Percentiles rank a stretch among this genome's conserved stretches.
These are phyloP conservation scores for Pycnonotus jocosus DNA, from an alignment of 2,113 vertebrate genomes.

Conservation along the genomic window DNA sequence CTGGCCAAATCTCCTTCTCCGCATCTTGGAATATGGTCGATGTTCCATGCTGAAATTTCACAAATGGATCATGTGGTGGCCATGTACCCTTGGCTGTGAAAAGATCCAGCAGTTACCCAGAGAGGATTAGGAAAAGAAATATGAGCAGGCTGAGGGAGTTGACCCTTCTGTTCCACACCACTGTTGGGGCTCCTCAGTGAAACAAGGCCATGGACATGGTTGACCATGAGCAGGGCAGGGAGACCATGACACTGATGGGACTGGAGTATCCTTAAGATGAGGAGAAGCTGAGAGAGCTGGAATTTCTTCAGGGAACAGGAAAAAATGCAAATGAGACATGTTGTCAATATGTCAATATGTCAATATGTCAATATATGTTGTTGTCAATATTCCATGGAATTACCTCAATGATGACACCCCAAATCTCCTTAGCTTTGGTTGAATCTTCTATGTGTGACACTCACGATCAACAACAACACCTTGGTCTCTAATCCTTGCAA, in stretches of 20 bases:
- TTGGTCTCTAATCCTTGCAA: not conserved
- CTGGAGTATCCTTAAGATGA: not conserved
- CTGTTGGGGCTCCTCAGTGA: too few relatives aligned
- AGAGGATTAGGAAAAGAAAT: not conserved
- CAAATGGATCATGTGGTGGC: rapidly evolving
- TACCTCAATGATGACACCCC: not conserved
- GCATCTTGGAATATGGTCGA: rapidly evolving
- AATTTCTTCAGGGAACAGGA: not conserved
- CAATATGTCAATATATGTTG: too few relatives aligned
- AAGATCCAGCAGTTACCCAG: not conserved
- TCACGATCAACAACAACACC: not conserved
- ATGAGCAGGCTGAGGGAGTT: not conserved
- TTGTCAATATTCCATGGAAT: not conserved
- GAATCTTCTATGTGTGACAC: not conserved
- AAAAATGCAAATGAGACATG: not conserved
- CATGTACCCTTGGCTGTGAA: too few relatives aligned
- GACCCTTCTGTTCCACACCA: not conserved
- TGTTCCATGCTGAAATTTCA: not conserved
- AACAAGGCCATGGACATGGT: not conserved
- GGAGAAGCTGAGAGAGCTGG: not conserved
- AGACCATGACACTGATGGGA: not conserved
- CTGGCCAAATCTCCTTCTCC: not conserved
- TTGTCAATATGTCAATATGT: not conserved
- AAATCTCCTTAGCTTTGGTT: not conserved
- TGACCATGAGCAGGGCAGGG: not conserved